phyloP scores from a whole-genome alignment of 2,797 vertebrate genomes.

The Pipistrellus pygmaeus region DNA sequence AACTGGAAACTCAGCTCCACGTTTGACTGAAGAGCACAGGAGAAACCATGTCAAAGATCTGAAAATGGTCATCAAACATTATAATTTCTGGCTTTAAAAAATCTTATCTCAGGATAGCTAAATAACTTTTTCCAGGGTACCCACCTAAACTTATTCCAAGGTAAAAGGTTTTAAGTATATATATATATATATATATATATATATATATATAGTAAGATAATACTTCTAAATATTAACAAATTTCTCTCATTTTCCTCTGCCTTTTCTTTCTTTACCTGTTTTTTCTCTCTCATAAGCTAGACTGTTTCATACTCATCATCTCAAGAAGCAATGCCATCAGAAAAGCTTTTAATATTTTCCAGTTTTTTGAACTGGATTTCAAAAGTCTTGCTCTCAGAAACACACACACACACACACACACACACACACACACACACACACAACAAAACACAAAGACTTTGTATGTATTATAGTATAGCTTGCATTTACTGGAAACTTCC shows the following conservation, averaged over 20 bases:
- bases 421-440: too few relatives aligned
- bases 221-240: background rate
- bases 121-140: background rate
- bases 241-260: background rate
- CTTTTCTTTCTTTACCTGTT: background rate
- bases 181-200: background rate
- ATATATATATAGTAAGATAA: background rate
- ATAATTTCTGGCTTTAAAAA: conserved; percentile 15
- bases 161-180: background rate
- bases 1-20: background rate
- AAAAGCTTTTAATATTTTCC: background rate
- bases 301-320: background rate
- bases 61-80: background rate
- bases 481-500: conserved; percentile 5
- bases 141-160: background rate
- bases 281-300: background rate
- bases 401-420: background rate
- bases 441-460: background rate
- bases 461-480: background rate
- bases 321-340: background rate
- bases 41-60: background rate
- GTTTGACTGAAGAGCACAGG: background rate
- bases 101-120: background rate
- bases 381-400: background rate
- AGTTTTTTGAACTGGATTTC: conserved; percentile 2